Evolutionary conservation across 2,888 invertebrate genomes (phyloP).

Genomic region (Timema cristinae): DNA sequence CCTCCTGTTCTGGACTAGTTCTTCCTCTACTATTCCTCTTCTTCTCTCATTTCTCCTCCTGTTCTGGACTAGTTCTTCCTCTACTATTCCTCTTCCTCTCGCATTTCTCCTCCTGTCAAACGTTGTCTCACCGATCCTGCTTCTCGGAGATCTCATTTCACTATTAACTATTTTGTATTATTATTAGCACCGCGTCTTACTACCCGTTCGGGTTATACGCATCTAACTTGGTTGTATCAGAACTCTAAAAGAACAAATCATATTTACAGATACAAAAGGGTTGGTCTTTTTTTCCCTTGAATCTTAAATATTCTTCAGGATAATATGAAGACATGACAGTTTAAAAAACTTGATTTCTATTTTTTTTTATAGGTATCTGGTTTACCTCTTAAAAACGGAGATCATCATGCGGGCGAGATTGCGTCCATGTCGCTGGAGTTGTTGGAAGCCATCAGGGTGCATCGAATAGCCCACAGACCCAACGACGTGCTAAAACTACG

Average conservation of each 20-base stretch:
- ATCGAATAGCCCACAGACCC: slow-evolving; percentile 85
- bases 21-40: no score
- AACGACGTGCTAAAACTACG: slow-evolving; percentile 83
- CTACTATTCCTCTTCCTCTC: no score
- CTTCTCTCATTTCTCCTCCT: no score
- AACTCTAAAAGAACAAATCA: no score
- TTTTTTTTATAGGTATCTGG: slow-evolving; percentile 68
- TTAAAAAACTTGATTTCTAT: neutral
- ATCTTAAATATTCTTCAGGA: no score
- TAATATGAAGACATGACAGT: neutral
- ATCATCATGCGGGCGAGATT: slow-evolving; percentile 85
- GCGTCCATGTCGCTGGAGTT: slow-evolving; percentile 90
- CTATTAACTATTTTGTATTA: neutral
- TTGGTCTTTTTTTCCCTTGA: no score
- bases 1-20: no score
- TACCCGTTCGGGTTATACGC: no score
- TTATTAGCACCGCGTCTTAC: neutral
- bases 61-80: no score
- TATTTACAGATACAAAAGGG: neutral
- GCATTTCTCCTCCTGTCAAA: no score
- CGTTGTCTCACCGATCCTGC: no score
- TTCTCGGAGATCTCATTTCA: neutral
- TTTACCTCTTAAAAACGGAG: slow-evolving; percentile 77
- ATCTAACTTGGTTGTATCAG: neutral
- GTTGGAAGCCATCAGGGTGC: slow-evolving; percentile 76